A percentile compares a stretch with the other conserved stretches of the same genome.
These are phyloP conservation scores for Chaetura pelagica DNA, from an alignment of 2,113 vertebrate species.

Conservation along the genomic window DNA sequence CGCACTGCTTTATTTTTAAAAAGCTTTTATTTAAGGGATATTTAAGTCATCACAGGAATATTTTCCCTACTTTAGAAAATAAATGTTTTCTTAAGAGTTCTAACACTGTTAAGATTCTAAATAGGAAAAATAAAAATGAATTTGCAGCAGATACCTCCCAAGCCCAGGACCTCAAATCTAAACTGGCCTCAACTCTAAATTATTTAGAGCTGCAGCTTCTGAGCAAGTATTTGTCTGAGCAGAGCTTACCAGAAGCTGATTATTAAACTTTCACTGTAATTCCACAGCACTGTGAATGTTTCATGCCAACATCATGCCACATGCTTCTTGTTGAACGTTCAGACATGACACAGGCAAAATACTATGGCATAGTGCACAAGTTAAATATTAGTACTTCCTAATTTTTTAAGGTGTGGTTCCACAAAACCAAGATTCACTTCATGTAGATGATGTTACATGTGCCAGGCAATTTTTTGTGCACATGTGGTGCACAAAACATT, in stretches of 20 bases:
- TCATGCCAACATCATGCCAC: background rate
- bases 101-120: background rate
- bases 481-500: background rate
- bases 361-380: background rate
- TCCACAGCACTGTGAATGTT: background rate
- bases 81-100: background rate
- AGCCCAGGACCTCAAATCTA: background rate
- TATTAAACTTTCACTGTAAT: background rate
- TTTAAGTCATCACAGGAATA: background rate
- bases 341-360: background rate
- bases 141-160: background rate
- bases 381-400: background rate
- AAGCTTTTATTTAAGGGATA: background rate
- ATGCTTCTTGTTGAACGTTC: background rate
- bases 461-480: background rate
- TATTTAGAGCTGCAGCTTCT: background rate
- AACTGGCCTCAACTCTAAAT: background rate
- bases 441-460: background rate
- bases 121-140: background rate
- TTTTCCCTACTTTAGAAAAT: background rate
- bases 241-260: background rate
- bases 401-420: background rate
- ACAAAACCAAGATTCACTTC: background rate
- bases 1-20: background rate
- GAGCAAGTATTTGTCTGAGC: background rate